Conservation (phyloP, 2,888 invertebrate species). For the Esperia sulphurella region DNA sequence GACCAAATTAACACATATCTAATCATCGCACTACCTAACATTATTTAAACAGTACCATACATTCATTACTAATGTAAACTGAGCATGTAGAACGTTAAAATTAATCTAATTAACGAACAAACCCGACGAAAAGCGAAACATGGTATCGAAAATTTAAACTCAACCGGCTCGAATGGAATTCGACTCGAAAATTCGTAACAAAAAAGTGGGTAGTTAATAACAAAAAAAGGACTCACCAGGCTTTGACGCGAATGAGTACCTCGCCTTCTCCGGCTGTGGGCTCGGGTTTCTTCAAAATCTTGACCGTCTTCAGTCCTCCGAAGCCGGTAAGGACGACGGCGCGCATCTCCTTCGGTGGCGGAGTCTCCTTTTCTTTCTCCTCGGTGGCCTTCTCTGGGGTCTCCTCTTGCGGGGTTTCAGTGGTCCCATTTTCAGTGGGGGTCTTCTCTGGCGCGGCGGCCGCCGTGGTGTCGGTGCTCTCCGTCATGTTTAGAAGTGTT, state of each 20-base stretch:
- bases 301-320: constrained; percentile 91
- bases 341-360: constrained; percentile 88
- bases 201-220: constrained; percentile 19
- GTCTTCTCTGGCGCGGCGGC: constrained; percentile 78
- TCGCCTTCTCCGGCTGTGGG: constrained; percentile 85
- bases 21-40: constrained; percentile 2
- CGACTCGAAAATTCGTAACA: constrained; percentile 2
- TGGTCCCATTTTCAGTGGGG: constrained; percentile 73
- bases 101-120: constrained; percentile 1
- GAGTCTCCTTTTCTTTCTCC: constrained; percentile 74
- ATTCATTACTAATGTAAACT: background rate
- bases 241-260: constrained; percentile 90
- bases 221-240: constrained; percentile 84
- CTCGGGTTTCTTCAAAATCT: constrained; percentile 89
- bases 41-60: background rate
- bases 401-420: constrained; percentile 70
- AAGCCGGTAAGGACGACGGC: constrained; percentile 91
- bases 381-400: constrained; percentile 76
- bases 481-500: constrained; percentile 61
- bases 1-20: constrained; percentile 5
- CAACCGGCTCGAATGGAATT: constrained; percentile 3
- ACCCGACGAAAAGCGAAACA: constrained; percentile 1
- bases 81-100: background rate
- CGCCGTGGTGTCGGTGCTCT: constrained; percentile 72
- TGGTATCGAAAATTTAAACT: constrained; percentile 5